Base-by-base conservation (phyloP, 2,113 vertebrate genomes). In the Arenaria interpres region DNA sequence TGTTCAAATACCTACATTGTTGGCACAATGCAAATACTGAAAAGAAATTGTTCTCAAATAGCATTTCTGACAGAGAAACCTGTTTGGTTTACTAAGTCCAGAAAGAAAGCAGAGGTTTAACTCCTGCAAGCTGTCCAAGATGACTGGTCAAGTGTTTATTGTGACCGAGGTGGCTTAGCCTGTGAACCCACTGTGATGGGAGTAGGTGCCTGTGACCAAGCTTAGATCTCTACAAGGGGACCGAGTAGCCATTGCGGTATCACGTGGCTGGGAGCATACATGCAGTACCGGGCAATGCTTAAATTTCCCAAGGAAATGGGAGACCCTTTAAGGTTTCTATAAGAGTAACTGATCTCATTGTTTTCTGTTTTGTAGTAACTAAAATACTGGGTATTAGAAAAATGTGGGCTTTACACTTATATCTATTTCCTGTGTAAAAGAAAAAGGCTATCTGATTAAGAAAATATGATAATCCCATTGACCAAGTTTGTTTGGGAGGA, bases 1-100 rank as follows among this genome's bases (percentile, higher is more conserved):
- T 90, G 30, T 74, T 90, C 67, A 96, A 94, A 83, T 86, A 91
- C 71, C 54, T 93, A 68, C 57, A 35, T 83, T 91, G 63, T 80
- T 96, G 85, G 85, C 82, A 80, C 74, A 91, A 9, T 83, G 59
- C 90, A 90, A 91, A 68, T 88, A 41, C 85, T 82, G 82, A 91
- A 93, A 94, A 93, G 88, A 91, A 73, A 69, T 39, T 89, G 43
- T 88, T 96, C 59, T 88, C 45, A 86, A 83, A 63, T 35, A 71
- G 32, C 45, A n/a, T 91, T 96, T 69, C 62, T 90, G 64, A 73
- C 88, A 69, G 67, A 63, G 78, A 88, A 91, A 76, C 63, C 67
- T 90, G 51, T 77, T 94, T 80, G 67, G 9, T 90, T 87, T 85
- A 57, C 74, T 83, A 51, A 73, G 18, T 66, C 59, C 54, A 77